These are phyloP conservation scores for Oophaga pumilio DNA, from an alignment of 2,113 vertebrate species.

Conservation along the genomic window DNA sequence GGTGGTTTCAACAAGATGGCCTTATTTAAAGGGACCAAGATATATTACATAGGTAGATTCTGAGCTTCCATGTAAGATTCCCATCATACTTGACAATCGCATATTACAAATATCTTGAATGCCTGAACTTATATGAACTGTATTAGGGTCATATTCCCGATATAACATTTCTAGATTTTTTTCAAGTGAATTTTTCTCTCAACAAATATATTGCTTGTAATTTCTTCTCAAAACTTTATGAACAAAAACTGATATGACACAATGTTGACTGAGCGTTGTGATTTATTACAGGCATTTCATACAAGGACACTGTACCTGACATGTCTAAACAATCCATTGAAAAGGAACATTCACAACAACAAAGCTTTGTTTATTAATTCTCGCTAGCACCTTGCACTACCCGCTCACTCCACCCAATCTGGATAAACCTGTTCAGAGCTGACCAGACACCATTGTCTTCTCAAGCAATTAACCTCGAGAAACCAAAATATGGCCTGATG, in stretches of 20 bases:
- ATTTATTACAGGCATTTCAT: slow-evolving; percentile 12
- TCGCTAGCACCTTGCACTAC: slow-evolving; percentile 8
- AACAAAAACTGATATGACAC: slow-evolving; percentile 27
- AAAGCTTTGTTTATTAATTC: slow-evolving; percentile 31
- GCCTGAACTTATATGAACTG: slow-evolving; percentile 3
- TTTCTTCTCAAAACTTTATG: background rate
- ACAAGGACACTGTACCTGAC: slow-evolving; percentile 4
- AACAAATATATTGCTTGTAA: background rate
- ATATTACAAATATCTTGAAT: background rate
- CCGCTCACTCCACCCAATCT: slow-evolving; percentile 26
- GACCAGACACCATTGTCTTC: slow-evolving; percentile 42
- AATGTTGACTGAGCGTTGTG: slow-evolving; percentile 5
- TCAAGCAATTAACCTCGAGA: background rate
- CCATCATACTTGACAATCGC: background rate
- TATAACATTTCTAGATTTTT: background rate
- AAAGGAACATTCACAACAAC: slow-evolving; percentile 40
- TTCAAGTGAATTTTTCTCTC: background rate
- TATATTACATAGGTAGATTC: background rate
- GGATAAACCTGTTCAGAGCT: slow-evolving; percentile 36
- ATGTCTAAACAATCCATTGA: background rate
- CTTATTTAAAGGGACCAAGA: background rate
- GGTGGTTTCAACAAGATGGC: background rate
- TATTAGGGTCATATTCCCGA: background rate
- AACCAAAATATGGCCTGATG: background rate
- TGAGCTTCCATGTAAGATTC: background rate